These are phyloP conservation scores for Homarus gammarus DNA, from an alignment of 2,888 invertebrate genomes.

Conservation along the genomic window DNA sequence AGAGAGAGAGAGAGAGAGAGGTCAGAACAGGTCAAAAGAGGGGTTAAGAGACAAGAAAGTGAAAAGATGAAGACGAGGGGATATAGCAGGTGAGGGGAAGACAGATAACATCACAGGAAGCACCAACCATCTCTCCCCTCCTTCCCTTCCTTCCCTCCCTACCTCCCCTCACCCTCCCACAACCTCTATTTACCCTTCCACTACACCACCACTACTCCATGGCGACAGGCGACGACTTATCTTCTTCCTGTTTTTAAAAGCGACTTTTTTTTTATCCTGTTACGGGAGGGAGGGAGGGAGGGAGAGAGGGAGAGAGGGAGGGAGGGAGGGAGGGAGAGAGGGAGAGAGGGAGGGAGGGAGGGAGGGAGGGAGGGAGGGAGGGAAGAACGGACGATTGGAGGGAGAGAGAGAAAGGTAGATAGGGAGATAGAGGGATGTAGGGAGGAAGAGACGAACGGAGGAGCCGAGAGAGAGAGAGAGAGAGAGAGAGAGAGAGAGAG, in stretches of 20 bases:
- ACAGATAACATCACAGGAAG: not conserved
- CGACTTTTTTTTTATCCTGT: not conserved
- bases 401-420: not conserved
- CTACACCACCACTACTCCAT: no score
- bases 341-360: not conserved
- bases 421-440: not conserved
- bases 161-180: no score
- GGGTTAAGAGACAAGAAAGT: not conserved
- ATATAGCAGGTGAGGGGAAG: not conserved
- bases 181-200: no score
- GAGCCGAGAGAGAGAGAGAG: not conserved
- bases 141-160: no score
- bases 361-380: not conserved
- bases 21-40: no score
- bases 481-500: not conserved
- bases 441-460: not conserved
- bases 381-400: no score
- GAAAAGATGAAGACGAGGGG: not conserved
- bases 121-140: no score
- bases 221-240: no score
- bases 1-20: no score
- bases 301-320: slow-evolving; percentile 4
- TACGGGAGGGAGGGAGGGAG: no score
- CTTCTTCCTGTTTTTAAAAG: no score
- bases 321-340: not conserved